Percentiles rank a stretch among this genome's conserved stretches.
phyloP scores from a whole-genome alignment of 2,113 vertebrate genomes.

The Peromyscus leucopus region DNA sequence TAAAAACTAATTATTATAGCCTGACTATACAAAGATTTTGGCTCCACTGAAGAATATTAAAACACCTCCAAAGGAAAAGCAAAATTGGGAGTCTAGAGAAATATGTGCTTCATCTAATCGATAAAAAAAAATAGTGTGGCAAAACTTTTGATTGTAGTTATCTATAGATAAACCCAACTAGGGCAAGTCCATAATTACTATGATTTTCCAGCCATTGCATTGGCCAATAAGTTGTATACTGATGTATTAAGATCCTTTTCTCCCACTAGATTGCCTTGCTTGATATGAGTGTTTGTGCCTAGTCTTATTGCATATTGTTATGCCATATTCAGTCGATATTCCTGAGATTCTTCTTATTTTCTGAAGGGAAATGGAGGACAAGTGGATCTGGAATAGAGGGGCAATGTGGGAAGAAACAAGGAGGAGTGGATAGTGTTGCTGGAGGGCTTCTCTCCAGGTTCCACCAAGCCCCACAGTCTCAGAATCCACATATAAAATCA shows the following conservation, averaged over 20 bases:
- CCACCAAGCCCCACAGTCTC: too few relatives aligned
- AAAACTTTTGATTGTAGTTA: not conserved
- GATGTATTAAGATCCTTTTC: not conserved
- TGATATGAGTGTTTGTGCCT: too few relatives aligned
- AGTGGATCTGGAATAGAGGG: too few relatives aligned
- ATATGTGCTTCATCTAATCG: not conserved
- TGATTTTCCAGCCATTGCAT: not conserved
- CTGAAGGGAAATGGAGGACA: too few relatives aligned
- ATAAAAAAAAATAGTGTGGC: not conserved
- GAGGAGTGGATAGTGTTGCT: too few relatives aligned
- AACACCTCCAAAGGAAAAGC: not conserved
- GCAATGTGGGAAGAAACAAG: too few relatives aligned
- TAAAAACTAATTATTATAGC: not conserved
- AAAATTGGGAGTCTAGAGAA: not conserved
- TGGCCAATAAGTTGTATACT: not conserved
- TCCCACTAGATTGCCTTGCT: too few relatives aligned
- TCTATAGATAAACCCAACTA: not conserved
- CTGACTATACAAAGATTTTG: not conserved
- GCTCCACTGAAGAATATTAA: not conserved
- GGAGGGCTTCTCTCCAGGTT: too few relatives aligned
- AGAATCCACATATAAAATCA: too few relatives aligned
- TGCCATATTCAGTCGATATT: too few relatives aligned
- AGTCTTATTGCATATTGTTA: too few relatives aligned
- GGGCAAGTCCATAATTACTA: not conserved
- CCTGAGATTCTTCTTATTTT: too few relatives aligned